phyloP scores from a whole-genome alignment of 2,888 invertebrate genomes.

The Malthinus seriepunctatus region DNA sequence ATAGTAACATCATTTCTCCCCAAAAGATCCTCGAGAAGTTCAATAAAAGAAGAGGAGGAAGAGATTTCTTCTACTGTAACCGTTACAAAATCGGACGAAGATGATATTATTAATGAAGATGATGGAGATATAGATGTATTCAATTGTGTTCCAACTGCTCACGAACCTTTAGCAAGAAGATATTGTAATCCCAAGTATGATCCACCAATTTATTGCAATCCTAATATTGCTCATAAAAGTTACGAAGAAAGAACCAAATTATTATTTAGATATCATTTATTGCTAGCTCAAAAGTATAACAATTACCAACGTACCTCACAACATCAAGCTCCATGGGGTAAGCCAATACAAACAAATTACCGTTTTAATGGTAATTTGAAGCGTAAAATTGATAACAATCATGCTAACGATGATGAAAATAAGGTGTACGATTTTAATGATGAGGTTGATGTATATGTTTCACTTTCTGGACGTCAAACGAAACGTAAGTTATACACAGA shows the following conservation, averaged over 20 bases:
- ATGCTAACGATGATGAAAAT: slow-evolving; percentile 10
- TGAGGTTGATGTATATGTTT: slow-evolving; percentile 16
- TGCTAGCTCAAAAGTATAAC: slow-evolving; percentile 16
- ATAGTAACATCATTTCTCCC: background rate
- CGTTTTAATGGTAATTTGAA: slow-evolving; percentile 25
- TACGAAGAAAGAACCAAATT: slow-evolving; percentile 17
- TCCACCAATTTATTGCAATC: slow-evolving; percentile 27
- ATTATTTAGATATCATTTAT: slow-evolving; percentile 23
- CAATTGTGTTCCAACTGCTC: slow-evolving; percentile 20
- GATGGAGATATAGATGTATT: slow-evolving; percentile 20
- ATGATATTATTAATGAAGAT: background rate
- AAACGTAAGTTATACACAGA: slow-evolving; percentile 31
- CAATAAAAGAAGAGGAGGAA: background rate
- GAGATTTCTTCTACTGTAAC: background rate
- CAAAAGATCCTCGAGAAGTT: background rate
- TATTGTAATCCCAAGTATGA: slow-evolving; percentile 17
- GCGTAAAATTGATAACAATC: slow-evolving; percentile 8
- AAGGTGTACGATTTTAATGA: slow-evolving; percentile 1
- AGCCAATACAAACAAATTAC: slow-evolving; percentile 18
- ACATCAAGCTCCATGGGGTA: slow-evolving; percentile 23
- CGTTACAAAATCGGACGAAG: background rate
- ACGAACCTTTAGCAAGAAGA: slow-evolving; percentile 20
- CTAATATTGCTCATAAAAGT: slow-evolving; percentile 18
- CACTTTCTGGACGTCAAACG: slow-evolving; percentile 25
- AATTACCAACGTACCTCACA: slow-evolving; percentile 20